Evolutionary conservation across 2,888 invertebrate species (phyloP), one percentile per base, ranked within the genome.

Genomic region (Lasioglossum oenotherae): DNA sequence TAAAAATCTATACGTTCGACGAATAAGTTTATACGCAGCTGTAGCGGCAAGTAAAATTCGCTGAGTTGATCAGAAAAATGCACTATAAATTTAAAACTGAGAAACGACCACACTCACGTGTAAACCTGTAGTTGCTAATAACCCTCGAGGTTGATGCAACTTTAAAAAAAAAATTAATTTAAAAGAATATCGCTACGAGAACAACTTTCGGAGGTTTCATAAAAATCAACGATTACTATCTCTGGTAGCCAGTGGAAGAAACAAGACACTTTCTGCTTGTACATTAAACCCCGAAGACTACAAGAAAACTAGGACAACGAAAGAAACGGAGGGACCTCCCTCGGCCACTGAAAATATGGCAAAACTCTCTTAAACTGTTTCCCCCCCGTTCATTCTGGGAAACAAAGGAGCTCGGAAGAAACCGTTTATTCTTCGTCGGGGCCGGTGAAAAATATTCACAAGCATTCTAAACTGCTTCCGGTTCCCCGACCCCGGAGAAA

Each of bases 401-500:
- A n/a, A 49, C 74, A 74, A 74, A 74, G 49, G 74, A 53, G 12
- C 31, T 73, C 73, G 31, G 23, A 46, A 31, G 73, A 35, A 64
- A 53, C 23, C 49, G 49, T 73, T 74, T 49, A 35, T 49, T 74
- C 74, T 16, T 74, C n/a, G n/a, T 23, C 14, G 1, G 14, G 23
- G 19, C 6, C 38, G 57, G n/a, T 38, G 74, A 74, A 74, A 74
- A 57, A 74, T 74, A 74, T 74, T 74, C 74, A n/a, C 74, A 38
- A 53, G 38, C 74, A 23, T 78, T 72, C 53, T 49, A 31, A 78
- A 27, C 53, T 78, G 19, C 44, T 41, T 41, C 23, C n/a, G 69
- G n/a, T 49, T 35, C n/a, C 38, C 38, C 77, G 77, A 69, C 46
- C 78, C 23, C 53, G 23, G 23, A 46, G 35, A n/a, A 27, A 67